Percentiles rank a stretch among this genome's conserved stretches.
Conservation (phyloP, 2,113 vertebrate genomes). For the Andinoacara biseriatus region DNA sequence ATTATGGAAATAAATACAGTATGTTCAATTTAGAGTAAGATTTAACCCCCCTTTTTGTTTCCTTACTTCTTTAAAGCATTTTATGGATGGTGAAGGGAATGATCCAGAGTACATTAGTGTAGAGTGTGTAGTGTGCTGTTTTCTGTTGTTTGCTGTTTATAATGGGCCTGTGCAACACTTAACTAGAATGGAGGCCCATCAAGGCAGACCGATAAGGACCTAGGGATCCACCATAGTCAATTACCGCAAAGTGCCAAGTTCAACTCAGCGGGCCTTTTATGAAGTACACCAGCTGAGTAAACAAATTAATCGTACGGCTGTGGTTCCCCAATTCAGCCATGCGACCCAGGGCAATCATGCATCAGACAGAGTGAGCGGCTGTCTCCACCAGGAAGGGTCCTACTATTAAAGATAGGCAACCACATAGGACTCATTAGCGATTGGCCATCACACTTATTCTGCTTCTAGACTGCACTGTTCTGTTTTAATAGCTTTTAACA, state of each 20-base stretch:
- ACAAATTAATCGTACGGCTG: slow-evolving; percentile 78
- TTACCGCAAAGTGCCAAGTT: slow-evolving; percentile 78
- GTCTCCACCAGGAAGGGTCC: slow-evolving; percentile 63
- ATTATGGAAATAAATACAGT: slow-evolving; percentile 27
- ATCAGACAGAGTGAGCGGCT: slow-evolving; percentile 76
- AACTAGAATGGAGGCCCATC: slow-evolving; percentile 71
- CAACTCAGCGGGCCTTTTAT: slow-evolving; percentile 74
- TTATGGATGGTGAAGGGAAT: slow-evolving; percentile 22
- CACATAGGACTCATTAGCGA: slow-evolving; percentile 54
- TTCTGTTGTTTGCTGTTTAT: slow-evolving; percentile 59
- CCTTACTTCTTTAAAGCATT: slow-evolving; percentile 16
- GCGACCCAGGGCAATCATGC: slow-evolving; percentile 72
- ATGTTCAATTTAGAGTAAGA: slow-evolving; percentile 12
- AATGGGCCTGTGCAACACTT: slow-evolving; percentile 66
- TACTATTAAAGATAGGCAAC: slow-evolving; percentile 60
- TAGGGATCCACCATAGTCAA: slow-evolving; percentile 76
- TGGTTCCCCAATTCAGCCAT: slow-evolving; percentile 62
- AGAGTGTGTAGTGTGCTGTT: slow-evolving; percentile 22
- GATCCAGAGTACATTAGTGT: slow-evolving; percentile 44
- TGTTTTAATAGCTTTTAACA: slow-evolving; percentile 26
- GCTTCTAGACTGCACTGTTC: slow-evolving; percentile 16
- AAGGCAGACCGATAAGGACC: slow-evolving; percentile 71
- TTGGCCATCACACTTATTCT: slow-evolving; percentile 35
- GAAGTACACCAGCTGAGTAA: slow-evolving; percentile 76
- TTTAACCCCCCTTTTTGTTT: slow-evolving; percentile 25